phyloP scores from a whole-genome alignment of 2,888 invertebrate genomes.

The Chymomyza procnemis region DNA sequence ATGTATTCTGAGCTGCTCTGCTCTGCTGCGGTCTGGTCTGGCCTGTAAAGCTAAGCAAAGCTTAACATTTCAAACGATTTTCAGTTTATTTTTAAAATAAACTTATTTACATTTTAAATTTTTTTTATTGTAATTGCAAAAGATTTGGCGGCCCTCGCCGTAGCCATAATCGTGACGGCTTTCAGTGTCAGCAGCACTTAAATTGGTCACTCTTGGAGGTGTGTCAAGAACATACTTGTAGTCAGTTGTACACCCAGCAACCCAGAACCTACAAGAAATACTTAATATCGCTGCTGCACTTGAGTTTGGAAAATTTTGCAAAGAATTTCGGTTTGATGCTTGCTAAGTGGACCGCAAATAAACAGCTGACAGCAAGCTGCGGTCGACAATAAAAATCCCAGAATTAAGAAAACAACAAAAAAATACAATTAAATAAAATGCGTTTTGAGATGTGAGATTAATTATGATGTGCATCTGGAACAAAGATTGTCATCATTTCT shows the following conservation, averaged over 20 bases:
- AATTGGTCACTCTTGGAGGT: not conserved
- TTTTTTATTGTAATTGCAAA: not conserved
- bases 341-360: not conserved
- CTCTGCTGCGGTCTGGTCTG: not conserved
- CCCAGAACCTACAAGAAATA: not conserved
- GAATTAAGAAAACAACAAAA: not conserved
- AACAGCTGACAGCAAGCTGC: not conserved
- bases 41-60: not conserved
- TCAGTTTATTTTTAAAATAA: conserved; percentile 2
- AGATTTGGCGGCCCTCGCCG: not conserved
- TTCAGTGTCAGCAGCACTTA: not conserved
- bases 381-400: not conserved
- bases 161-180: conserved; percentile 16
- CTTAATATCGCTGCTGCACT: not conserved
- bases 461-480: not conserved
- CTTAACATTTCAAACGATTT: conserved; percentile 22
- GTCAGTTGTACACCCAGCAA: not conserved
- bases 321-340: not conserved
- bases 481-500: not conserved
- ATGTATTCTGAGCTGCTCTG: conserved; percentile 17
- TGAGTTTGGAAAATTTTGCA: not conserved
- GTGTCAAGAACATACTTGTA: not conserved
- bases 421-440: not conserved
- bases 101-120: not conserved
- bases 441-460: not conserved